Evolutionary conservation across 2,888 invertebrate species (phyloP).

Genomic region (Hemithea aestivaria): DNA sequence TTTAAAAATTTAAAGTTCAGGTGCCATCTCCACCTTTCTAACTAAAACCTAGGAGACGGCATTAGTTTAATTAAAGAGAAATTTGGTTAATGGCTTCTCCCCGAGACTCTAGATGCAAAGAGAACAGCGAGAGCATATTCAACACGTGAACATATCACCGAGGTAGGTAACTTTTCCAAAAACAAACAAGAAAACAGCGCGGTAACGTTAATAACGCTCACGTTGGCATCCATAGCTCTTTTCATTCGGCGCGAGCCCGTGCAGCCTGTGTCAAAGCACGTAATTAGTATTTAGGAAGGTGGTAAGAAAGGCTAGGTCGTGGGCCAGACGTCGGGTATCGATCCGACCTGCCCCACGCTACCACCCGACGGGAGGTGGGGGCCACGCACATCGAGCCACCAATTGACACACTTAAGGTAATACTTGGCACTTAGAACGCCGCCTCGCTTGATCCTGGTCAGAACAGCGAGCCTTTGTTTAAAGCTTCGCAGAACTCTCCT

Average conservation of each 20-base stretch:
- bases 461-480: slow-evolving; percentile 27
- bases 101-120: slow-evolving; percentile 11
- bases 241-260: slow-evolving; percentile 68
- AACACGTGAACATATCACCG: slow-evolving; percentile 41
- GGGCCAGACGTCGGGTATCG: slow-evolving; percentile 83
- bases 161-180: slow-evolving; percentile 45
- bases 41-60: too few relatives aligned
- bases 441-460: slow-evolving; percentile 49
- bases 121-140: slow-evolving; percentile 30
- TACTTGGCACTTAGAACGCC: slow-evolving; percentile 66
- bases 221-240: slow-evolving; percentile 64
- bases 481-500: background rate
- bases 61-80: slow-evolving; percentile 17
- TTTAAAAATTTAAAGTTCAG: too few relatives aligned
- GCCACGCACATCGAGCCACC: slow-evolving; percentile 75
- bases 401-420: slow-evolving; percentile 79
- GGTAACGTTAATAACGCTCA: slow-evolving; percentile 66
- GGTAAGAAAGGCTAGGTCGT: slow-evolving; percentile 79
- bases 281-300: slow-evolving; percentile 80
- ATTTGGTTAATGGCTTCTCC: slow-evolving; percentile 8
- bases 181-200: slow-evolving; percentile 54
- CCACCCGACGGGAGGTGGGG: slow-evolving; percentile 52
- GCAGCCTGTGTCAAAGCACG: slow-evolving; percentile 78
- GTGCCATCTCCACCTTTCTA: too few relatives aligned
- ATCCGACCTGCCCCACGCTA: slow-evolving; percentile 80